A percentile compares a stretch with the other conserved stretches of the same genome.
Evolutionary conservation across 2,888 invertebrate species (phyloP).

Genomic region (Exocentrus adspersus): DNA sequence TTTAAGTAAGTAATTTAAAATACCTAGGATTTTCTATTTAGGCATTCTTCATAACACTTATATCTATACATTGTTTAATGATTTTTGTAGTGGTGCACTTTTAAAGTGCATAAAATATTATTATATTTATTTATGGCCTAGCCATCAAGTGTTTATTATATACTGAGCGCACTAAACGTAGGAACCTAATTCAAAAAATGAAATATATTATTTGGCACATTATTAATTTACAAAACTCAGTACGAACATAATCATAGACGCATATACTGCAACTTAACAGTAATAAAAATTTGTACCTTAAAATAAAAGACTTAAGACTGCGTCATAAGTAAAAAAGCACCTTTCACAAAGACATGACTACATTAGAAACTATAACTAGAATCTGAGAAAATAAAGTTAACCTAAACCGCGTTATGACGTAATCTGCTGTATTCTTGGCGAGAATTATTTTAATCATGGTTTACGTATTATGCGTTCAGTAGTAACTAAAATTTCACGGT

Average conservation of each 20-base stretch:
- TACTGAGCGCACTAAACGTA: constrained; percentile 55
- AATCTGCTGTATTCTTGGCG: constrained; percentile 3
- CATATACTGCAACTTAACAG: constrained; percentile 23
- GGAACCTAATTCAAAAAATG: constrained; percentile 32
- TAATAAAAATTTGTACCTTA: constrained; percentile 41
- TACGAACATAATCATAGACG: constrained; percentile 21
- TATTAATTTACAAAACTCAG: constrained; percentile 39
- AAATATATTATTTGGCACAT: constrained; percentile 53
- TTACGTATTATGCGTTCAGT: constrained; percentile 69
- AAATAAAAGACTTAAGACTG: constrained; percentile 32
- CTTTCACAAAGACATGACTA: constrained; percentile 4
- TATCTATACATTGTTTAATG: constrained; percentile 59
- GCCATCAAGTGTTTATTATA: constrained; percentile 54
- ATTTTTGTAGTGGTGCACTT: constrained; percentile 60
- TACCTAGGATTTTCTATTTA: constrained; percentile 35
- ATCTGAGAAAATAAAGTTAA: not conserved
- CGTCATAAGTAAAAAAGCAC: constrained; percentile 19
- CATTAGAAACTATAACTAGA: not conserved
- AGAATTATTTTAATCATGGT: constrained; percentile 15
- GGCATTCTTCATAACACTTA: constrained; percentile 52
- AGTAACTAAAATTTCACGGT: constrained; percentile 85
- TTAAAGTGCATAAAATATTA: constrained; percentile 59
- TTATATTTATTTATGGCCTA: constrained; percentile 56
- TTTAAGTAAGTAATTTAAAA: constrained; percentile 45
- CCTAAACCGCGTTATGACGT: constrained; percentile 1